A percentile compares a stretch with the other conserved stretches of the same genome.
Evolutionary conservation across 1,140 invertebrate genomes (phyloP).

Genomic region (Trichogramma pretiosum): DNA sequence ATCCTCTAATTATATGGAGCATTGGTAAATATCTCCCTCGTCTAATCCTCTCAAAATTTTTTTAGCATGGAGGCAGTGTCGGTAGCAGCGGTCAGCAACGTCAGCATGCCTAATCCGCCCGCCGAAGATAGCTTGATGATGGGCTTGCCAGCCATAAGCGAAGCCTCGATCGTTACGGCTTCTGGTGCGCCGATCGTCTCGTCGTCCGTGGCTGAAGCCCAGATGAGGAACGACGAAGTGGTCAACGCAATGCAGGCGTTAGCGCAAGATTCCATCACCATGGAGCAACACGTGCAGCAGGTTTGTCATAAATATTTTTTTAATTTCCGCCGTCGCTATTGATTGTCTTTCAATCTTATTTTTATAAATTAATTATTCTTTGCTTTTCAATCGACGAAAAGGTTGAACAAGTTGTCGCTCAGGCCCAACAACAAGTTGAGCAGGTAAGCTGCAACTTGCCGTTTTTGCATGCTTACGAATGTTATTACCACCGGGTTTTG

Average conservation of each 20-base stretch:
- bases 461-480: not conserved
- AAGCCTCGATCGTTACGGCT: conserved; percentile 47
- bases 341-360: too few species aligned
- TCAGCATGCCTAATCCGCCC: conserved; percentile 27
- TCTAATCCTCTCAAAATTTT: too few species aligned
- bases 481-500: too few species aligned
- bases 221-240: conserved; percentile 28
- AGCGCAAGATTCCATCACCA: conserved; percentile 33
- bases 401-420: conserved; percentile 39
- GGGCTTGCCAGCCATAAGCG: conserved; percentile 45
- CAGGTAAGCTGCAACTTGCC: conserved; percentile 18
- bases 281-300: conserved; percentile 40
- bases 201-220: conserved; percentile 16
- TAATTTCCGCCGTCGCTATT: too few species aligned
- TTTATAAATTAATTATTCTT: too few species aligned
- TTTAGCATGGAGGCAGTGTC: too few species aligned
- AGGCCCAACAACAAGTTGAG: conserved; percentile 41
- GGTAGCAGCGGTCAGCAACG: conserved; percentile 23
- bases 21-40: too few species aligned
- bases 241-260: conserved; percentile 8
- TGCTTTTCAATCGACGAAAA: too few species aligned
- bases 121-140: conserved; percentile 47
- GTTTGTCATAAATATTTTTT: too few species aligned
- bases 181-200: too few species aligned
- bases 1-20: too few species aligned